Base-by-base conservation (phyloP, 1,140 invertebrate species). In the Heliconius hermathena region DNA sequence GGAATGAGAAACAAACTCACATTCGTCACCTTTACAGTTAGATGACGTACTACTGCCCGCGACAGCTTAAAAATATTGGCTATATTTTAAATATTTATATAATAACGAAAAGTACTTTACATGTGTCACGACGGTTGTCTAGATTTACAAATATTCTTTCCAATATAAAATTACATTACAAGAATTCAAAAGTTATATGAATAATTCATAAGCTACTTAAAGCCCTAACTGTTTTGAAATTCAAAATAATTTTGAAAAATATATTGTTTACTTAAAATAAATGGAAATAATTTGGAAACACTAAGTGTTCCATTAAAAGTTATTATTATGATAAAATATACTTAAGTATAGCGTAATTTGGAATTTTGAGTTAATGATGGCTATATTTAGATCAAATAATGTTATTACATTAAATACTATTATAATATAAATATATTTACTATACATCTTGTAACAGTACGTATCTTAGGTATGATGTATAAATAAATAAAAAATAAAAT, bases 181-280 rank as follows among this genome's bases (percentile, higher is more conserved):
- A 66, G 60, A 66, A 66, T 66, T 22, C 60, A 29, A 66, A 66
- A 66, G 60, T 16, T 66, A 11, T 11, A 66, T 66, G 60, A 66
- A 29, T 66, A 66, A 66, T 66, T 66, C 60, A 66, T 29, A 26
- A 66, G 60, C 26, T 66, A 66, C 60, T 66, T 16, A 66, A 66
- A 66, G 60, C 60, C 26, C 26, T 16, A 66, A 66, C 26, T 66
- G 60, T 13, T 66, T 66, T 29, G 60, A 26, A 29, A 26, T 66
- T 66, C 60, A 66, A 29, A 66, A 66, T 66, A 66, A 66, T 66
- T 66, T 66, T 29, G 60, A 66, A 66, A 66, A 66, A 66, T 66
- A 66, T n/a, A 26, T 66, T 20, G 18, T 60, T 13, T 66, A 29
- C 60, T 66, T 66, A 26, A 26, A 29, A 26, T 26, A 66, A 66